Evolutionary conservation across 1,140 invertebrate species (phyloP).

Genomic region (Zeugodacus cucurbitae): DNA sequence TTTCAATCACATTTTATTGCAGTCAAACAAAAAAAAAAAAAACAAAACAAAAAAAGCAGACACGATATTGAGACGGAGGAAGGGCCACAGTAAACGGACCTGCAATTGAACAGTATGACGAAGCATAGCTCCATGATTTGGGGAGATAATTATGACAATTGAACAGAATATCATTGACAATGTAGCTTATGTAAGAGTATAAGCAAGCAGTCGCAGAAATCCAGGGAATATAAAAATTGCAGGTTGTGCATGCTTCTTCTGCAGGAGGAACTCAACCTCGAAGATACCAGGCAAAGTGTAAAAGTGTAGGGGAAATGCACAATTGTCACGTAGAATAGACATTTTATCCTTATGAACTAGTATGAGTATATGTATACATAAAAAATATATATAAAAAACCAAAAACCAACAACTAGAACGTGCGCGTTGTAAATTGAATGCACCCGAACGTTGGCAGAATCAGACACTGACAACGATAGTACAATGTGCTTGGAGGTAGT

Average conservation of each 20-base stretch:
- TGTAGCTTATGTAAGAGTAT: slow-evolving; percentile 55
- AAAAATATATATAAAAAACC: not conserved
- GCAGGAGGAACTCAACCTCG: not conserved
- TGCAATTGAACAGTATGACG: not conserved
- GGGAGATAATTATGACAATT: not conserved
- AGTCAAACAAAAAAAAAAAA: not conserved
- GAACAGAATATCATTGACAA: slow-evolving; percentile 54
- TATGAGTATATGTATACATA: not conserved
- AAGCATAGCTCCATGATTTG: not conserved
- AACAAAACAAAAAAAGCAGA: too few species aligned
- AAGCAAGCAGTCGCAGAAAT: slow-evolving; percentile 51
- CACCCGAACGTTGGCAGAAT: not conserved
- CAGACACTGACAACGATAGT: not conserved
- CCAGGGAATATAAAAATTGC: not conserved
- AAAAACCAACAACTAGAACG: not conserved
- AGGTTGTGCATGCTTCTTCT: not conserved
- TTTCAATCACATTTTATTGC: slow-evolving; percentile 15
- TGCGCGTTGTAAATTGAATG: not conserved
- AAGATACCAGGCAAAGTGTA: not conserved
- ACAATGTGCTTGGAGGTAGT: not conserved
- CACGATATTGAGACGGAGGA: not conserved
- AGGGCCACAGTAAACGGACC: not conserved
- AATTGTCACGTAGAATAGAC: not conserved
- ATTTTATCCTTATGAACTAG: not conserved
- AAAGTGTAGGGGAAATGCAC: not conserved